Base-by-base conservation (phyloP, 2,113 vertebrate genomes). In the Cinclus mexicanus region DNA sequence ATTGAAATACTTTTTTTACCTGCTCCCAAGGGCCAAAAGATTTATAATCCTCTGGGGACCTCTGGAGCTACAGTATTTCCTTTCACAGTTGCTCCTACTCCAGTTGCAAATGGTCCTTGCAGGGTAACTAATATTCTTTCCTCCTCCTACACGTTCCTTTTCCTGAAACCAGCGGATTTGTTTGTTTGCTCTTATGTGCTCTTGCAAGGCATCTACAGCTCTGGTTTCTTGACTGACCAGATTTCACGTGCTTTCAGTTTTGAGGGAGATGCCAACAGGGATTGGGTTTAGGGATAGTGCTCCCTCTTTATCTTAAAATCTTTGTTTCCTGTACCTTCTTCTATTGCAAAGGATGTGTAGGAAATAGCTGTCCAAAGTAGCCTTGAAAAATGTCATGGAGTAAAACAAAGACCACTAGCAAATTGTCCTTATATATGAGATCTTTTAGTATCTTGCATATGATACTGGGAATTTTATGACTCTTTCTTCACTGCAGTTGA, bases 111-210 rank as follows among this genome's bases (percentile, higher is more conserved):
- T 53, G 67, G 53, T 95, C n/a, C 72, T 85, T 69, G 89, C 81
- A 41, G 86, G 57, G 78, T 80, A 93, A 83, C 86, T 63, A 68
- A 59, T 67, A 79, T 61, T 90, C 75, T 88, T 95, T 95, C 86
- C 65, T 94, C 83, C 88, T 96, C 93, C 94, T 76, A 35, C 90
- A 86, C 83, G 87, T 95, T 82, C 90, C 92, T 93, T 90, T 95
- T 94, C 74, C 91, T 75, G 81, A 77, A 96, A 72, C 89, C 65
- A 75, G 95, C 89, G 87, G 93, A 97, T 96, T 75, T 13, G 1
- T 69, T 74, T 78, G 63, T 77, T 88, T 96, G 83, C 86, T 91
- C 86, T 85, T 46, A 10, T 1, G 37, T 26, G 83, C 75, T 83
- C 77, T 88, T 61, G 59, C 49, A 65, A 11, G 1, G 12, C 7